Evolutionary conservation across 2,888 invertebrate genomes (phyloP), one percentile per base, ranked within the genome.

Genomic region (Sinodicranocentrus sp.): DNA sequence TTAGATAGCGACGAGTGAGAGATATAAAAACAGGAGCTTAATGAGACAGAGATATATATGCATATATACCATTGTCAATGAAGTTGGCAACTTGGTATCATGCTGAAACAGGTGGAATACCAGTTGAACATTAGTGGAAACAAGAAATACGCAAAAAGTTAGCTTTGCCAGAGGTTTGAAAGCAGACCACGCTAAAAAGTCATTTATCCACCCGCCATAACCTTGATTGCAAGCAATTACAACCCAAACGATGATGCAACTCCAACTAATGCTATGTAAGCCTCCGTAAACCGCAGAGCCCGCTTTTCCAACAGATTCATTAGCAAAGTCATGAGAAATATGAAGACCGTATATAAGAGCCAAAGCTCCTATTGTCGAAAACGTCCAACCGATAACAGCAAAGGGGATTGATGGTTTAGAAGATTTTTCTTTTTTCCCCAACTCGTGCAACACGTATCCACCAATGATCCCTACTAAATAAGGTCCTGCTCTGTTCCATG

Each of bases 191-290:
- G 78, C 77, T 52, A 88, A 59, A 17, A 88, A 82, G 8, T 15
- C 15, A 52, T 85, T 87, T 17, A 88, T 77, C 26, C 52, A 59
- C 0, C 84, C 84, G 15, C 89, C 89, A 70, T 88, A 84, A 17
- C 89, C 89, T 19, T 84, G 88, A 43, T 85, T 82, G 61, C 89
- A 89, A 8, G 89, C 89, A 70, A 88, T 88, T 10, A 89, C 85
- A 17, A 89, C 75, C 89, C 89, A 89, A 44, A 75, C 61, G 0
- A 89, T 70, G 2, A 84, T 77, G 8, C 85, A 1, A 8, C 83
- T 86, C 89, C 89, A 89, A 8, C 78, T 73, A 26, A 76, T 73
- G 10, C 89, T 71, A 67, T 84, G 72, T 8, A 89, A 63, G 3
- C 88, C 87, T 0, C 86, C 87, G 73, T 89, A 89, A 21, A 85